Evolutionary conservation across 2,113 vertebrate genomes (phyloP).

Genomic region (Odontesthes bonariensis): DNA sequence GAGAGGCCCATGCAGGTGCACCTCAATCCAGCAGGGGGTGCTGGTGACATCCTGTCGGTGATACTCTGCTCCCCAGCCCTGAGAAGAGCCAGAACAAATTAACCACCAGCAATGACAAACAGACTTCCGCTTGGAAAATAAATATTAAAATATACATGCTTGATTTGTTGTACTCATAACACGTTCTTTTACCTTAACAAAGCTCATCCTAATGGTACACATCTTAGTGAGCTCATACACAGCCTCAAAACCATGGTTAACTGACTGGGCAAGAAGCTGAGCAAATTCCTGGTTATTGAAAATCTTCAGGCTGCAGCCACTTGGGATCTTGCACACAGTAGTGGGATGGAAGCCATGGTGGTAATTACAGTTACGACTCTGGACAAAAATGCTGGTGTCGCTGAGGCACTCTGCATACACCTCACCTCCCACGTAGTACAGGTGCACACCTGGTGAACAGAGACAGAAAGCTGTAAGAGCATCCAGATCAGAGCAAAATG

Average conservation of each 20-base stretch:
- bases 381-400: conserved; percentile 98
- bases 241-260: conserved; percentile 97
- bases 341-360: conserved; percentile 97
- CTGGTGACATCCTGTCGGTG: conserved; percentile 98
- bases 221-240: conserved; percentile 99
- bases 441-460: conserved; percentile 88
- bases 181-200: conserved; percentile 89
- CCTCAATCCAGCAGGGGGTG: conserved; percentile 98
- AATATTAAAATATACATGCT: not conserved
- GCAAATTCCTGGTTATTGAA: conserved; percentile 99
- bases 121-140: not conserved
- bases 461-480: conserved; percentile 8
- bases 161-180: not conserved
- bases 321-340: conserved; percentile 98
- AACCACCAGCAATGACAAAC: too few relatives aligned
- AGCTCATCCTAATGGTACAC: conserved; percentile 99
- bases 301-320: conserved; percentile 97
- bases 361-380: conserved; percentile 98
- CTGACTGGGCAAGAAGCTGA: conserved; percentile 95
- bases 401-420: conserved; percentile 98
- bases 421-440: conserved; percentile 97
- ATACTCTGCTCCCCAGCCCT: conserved; percentile 99
- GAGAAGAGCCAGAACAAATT: conserved; percentile 11
- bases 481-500: not conserved
- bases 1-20: conserved; percentile 96